Evolutionary conservation across 2,797 vertebrate genomes (phyloP).

Genomic region (Carcharodon carcharias): DNA sequence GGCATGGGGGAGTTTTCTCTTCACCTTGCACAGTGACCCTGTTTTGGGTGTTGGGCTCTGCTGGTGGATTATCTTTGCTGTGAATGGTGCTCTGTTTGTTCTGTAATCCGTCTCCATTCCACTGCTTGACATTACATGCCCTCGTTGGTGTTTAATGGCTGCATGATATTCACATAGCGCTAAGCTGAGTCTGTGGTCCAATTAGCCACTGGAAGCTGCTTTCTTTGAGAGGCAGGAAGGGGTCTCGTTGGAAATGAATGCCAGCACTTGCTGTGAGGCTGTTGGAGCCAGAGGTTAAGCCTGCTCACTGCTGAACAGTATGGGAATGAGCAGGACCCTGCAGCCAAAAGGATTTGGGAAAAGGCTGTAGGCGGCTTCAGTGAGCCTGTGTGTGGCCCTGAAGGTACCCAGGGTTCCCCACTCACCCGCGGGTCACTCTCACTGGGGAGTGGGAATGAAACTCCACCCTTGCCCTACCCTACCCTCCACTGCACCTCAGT

Average conservation of each 20-base stretch:
- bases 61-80: background rate
- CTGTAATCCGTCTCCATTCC: background rate
- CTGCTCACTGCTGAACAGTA: background rate
- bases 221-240: background rate
- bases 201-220: background rate
- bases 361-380: background rate
- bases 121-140: background rate
- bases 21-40: background rate
- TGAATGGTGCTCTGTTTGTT: constrained; percentile 9
- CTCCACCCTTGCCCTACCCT: background rate
- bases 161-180: background rate
- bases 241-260: background rate
- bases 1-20: background rate
- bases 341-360: background rate
- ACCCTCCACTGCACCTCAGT: background rate
- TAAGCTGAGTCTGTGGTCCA: background rate
- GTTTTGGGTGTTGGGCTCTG: background rate
- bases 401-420: background rate
- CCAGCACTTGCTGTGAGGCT: background rate
- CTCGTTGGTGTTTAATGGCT: background rate
- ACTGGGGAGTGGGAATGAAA: background rate
- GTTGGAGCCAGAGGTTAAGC: background rate
- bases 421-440: background rate
- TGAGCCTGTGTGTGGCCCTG: background rate
- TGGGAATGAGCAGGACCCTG: background rate